These are phyloP conservation scores for Catamblyrhynchus diadema DNA, from an alignment of 2,797 vertebrate genomes.

Conservation along the genomic window DNA sequence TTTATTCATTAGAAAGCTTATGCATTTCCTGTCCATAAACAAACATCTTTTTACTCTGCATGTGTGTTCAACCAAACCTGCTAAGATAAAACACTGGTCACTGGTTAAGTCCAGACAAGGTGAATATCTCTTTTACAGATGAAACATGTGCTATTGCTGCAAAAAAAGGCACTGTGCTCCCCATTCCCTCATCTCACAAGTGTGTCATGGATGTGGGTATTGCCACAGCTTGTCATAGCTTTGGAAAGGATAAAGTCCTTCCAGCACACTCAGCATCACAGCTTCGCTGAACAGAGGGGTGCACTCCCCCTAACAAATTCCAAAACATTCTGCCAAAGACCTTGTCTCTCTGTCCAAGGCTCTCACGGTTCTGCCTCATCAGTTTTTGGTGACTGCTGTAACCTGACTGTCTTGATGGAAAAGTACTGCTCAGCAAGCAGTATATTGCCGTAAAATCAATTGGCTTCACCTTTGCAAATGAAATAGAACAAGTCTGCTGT, in stretches of 20 bases:
- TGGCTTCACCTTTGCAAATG: conserved; percentile 2
- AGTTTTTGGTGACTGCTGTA: neutral
- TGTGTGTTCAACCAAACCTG: neutral
- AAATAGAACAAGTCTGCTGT: neutral
- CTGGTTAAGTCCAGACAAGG: neutral
- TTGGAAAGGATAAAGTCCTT: neutral
- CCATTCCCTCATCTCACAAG: neutral
- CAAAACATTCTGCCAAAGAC: neutral
- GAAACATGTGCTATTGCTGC: neutral
- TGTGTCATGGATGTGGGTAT: neutral
- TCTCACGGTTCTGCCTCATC: neutral
- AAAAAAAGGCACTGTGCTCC: neutral
- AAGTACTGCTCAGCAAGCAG: neutral
- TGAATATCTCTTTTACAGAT: neutral
- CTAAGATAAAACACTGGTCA: neutral
- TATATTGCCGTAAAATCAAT: neutral
- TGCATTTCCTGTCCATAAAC: conserved; percentile 28
- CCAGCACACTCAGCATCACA: neutral
- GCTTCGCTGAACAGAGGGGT: fast-evolving
- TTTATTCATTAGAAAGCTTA: neutral
- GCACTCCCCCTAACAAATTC: neutral
- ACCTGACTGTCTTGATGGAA: neutral
- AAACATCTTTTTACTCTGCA: neutral
- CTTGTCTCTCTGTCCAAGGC: neutral
- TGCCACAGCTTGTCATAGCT: neutral